Evolutionary conservation across 2,888 invertebrate species (phyloP).

Genomic region (Meta bourneti): DNA sequence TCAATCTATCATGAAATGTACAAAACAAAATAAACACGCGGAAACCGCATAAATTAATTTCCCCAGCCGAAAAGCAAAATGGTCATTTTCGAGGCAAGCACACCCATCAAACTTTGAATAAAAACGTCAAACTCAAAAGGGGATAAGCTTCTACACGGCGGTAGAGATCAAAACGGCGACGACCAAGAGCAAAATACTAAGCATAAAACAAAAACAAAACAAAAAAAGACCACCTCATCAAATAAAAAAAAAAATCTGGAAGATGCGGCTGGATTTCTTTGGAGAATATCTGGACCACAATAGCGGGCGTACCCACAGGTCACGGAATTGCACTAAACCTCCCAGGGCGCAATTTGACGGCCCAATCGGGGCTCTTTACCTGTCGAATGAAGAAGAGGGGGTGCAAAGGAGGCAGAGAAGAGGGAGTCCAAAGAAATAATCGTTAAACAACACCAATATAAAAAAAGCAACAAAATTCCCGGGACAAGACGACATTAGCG

Average conservation of each 20-base stretch:
- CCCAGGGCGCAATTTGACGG: slow-evolving; percentile 66
- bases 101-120: slow-evolving; percentile 33
- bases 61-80: neutral
- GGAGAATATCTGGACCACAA: slow-evolving; percentile 58
- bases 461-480: slow-evolving; percentile 22
- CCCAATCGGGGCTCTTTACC: slow-evolving; percentile 59
- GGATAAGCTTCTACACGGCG: slow-evolving; percentile 23
- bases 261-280: slow-evolving; percentile 46
- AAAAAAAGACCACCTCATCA: too few species aligned
- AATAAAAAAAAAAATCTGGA: slow-evolving; percentile 29
- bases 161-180: slow-evolving; percentile 30
- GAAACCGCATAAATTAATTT: neutral
- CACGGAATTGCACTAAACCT: slow-evolving; percentile 74
- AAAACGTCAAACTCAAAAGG: slow-evolving; percentile 48
- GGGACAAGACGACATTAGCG: slow-evolving; percentile 73
- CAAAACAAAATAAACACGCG: neutral
- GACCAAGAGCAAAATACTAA: neutral
- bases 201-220: slow-evolving; percentile 32
- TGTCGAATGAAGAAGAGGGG: slow-evolving; percentile 51
- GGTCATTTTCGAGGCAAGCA: neutral
- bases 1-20: too few species aligned
- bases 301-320: slow-evolving; percentile 73
- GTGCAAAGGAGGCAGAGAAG: too few species aligned
- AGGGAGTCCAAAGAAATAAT: slow-evolving; percentile 56
- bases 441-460: slow-evolving; percentile 63